phyloP scores from a whole-genome alignment of 2,888 invertebrate species.

The Agrochola circellaris region DNA sequence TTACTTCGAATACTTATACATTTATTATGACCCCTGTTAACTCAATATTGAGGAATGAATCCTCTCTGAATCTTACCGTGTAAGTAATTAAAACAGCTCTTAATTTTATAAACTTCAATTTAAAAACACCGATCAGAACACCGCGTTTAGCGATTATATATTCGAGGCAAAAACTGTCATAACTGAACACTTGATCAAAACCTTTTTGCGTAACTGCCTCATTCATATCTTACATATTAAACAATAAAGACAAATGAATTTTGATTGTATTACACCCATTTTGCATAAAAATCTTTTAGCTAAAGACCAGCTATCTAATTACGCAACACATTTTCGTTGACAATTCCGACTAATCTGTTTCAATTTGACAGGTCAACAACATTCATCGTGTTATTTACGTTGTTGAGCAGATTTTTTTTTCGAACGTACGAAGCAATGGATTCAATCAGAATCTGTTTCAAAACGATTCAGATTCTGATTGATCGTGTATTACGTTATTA shows the following conservation, averaged over 20 bases:
- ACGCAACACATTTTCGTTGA: no score
- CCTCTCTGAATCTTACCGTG: conserved; percentile 5
- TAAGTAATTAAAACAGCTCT: conserved; percentile 35
- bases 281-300: conserved; percentile 16
- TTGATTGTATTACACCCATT: conserved; percentile 23
- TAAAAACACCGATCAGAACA: conserved; percentile 48
- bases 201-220: conserved; percentile 30
- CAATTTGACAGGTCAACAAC: no score
- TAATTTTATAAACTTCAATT: conserved; percentile 31
- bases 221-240: conserved; percentile 12
- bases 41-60: neutral
- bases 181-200: conserved; percentile 35
- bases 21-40: neutral
- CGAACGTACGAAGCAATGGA: no score
- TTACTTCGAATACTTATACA: neutral
- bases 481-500: no score
- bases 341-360: no score
- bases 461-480: no score
- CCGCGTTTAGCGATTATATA: conserved; percentile 31
- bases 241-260: conserved; percentile 21
- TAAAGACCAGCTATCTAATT: no score
- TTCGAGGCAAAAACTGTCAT: conserved; percentile 35
- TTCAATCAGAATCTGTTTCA: no score
- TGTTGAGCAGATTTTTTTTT: no score
- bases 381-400: no score